Percentiles rank a stretch among this genome's conserved stretches.
Conservation (phyloP, 2,113 vertebrate species). For the Hemichromis elongatus region DNA sequence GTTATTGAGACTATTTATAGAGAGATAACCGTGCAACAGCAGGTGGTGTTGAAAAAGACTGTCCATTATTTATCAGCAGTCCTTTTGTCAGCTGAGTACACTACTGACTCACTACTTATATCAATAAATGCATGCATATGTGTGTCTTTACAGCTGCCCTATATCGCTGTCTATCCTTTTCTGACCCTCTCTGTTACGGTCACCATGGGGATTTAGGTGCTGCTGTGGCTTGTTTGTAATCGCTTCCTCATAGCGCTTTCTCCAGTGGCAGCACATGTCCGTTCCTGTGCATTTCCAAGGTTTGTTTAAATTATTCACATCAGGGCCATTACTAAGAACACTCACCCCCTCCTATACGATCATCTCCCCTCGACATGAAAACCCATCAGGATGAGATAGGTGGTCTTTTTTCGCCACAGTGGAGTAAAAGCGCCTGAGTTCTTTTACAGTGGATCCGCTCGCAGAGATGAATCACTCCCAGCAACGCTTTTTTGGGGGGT, state of each 20-base stretch:
- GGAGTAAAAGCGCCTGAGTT: conserved; percentile 4
- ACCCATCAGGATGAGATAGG: conserved; percentile 43
- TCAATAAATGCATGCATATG: neutral
- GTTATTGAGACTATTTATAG: conserved; percentile 57
- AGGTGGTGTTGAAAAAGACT: conserved; percentile 14
- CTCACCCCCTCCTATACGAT: conserved; percentile 1
- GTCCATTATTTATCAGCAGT: conserved; percentile 65
- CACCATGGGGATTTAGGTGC: neutral
- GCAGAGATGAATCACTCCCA: conserved; percentile 28
- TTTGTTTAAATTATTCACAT: conserved; percentile 70
- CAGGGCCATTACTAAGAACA: conserved; percentile 46
- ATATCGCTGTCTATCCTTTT: neutral
- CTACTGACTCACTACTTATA: neutral
- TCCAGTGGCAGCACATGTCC: conserved; percentile 25
- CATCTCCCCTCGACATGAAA: conserved; percentile 9
- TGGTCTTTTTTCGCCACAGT: conserved; percentile 22
- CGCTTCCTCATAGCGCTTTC: conserved; percentile 39
- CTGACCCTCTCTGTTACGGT: neutral
- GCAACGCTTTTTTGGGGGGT: conserved; percentile 18
- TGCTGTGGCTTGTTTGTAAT: conserved; percentile 23
- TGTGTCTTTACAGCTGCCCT: neutral
- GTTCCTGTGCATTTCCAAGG: conserved; percentile 44
- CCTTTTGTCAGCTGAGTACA: conserved; percentile 25
- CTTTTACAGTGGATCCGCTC: neutral
- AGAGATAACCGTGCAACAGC: conserved; percentile 20